These are phyloP conservation scores for Drosophila algonquin DNA, from an alignment of 2,888 invertebrate genomes.

Conservation along the genomic window DNA sequence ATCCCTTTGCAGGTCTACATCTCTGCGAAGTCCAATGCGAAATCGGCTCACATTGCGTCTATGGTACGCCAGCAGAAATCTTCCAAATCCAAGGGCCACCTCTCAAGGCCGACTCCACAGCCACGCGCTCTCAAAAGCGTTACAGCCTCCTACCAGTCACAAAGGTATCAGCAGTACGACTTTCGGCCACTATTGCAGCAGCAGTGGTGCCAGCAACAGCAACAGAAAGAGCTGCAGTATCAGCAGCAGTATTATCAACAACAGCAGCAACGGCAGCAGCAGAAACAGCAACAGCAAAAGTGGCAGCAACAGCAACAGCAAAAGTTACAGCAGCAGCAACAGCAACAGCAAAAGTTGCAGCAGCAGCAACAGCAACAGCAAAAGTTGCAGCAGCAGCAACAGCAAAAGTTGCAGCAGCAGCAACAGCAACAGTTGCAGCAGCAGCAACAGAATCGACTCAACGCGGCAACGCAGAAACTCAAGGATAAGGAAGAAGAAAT, in stretches of 20 bases:
- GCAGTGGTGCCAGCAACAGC: constrained; percentile 46
- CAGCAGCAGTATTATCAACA: neutral
- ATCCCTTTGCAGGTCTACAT: constrained; percentile 67
- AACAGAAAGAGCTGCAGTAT: constrained; percentile 18
- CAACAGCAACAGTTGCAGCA: neutral
- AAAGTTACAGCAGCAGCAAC: constrained; percentile 49
- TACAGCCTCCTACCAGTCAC: neutral
- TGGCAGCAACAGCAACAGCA: neutral
- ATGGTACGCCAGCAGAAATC: constrained; percentile 78
- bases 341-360: constrained; percentile 33
- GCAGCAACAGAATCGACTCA: constrained; percentile 27
- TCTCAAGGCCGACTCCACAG: neutral
- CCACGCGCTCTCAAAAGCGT: neutral
- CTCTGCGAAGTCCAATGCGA: constrained; percentile 72
- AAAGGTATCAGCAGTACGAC: neutral
- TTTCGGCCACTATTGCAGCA: neutral
- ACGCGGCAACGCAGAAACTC: constrained; percentile 6
- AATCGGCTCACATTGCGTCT: constrained; percentile 80
- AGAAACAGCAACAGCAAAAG: neutral
- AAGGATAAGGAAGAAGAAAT: constrained; percentile 13
- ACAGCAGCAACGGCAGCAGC: neutral
- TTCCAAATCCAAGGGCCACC: constrained; percentile 37
- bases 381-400: neutral
- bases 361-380: constrained; percentile 42
- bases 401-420: constrained; percentile 50